Evolutionary conservation across 1,140 invertebrate species (phyloP), one percentile per base, ranked within the genome.

Genomic region (Bombus haemorrhoidalis): DNA sequence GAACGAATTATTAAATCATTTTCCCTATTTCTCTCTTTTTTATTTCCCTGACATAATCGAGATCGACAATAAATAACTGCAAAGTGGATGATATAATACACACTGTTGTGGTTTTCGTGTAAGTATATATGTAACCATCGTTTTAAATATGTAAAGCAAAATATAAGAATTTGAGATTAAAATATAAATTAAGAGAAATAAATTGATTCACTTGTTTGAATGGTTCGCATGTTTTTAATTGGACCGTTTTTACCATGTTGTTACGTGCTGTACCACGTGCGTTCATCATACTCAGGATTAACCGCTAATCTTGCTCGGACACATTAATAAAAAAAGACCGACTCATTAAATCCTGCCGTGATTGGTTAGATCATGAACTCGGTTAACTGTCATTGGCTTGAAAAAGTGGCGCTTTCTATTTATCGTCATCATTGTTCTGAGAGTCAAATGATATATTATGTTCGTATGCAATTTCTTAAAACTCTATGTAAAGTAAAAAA

Each of bases 401-500:
- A 10, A n/a, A 39, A 77, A 39, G 34, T 77, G 57, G 57, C 75
- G 75, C 75, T 28, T 77, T 37, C 25, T 59, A 39, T 15, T 41
- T 47, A 47, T 43, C 41, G 39, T 39, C 15, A n/a, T 47, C 37
- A n/a, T 41, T 25, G 15, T n/a, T n/a, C 22, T 5, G 15, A 57
- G 25, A 62, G 6, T n/a, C 18, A 0, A 47, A 74, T 74, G 0
- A n/a, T 28, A n/a, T 15, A 72, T n/a, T 41, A 34, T 5, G 0
- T 39, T 41, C 18, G 15, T 41, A 0, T 3, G 3, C 15, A 41
- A n/a, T 72, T 41, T 72, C 13, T 8, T 3, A 41, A n/a, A 41
- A 15, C 3, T 28, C 2, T 39, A 28, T 34, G 10, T 28, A 5
- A 43, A 43, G 9, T 15, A 9, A 25, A 28, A 9, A 9, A 9